phyloP scores from a whole-genome alignment of 2,113 vertebrate genomes.

The Pycnonotus jocosus region DNA sequence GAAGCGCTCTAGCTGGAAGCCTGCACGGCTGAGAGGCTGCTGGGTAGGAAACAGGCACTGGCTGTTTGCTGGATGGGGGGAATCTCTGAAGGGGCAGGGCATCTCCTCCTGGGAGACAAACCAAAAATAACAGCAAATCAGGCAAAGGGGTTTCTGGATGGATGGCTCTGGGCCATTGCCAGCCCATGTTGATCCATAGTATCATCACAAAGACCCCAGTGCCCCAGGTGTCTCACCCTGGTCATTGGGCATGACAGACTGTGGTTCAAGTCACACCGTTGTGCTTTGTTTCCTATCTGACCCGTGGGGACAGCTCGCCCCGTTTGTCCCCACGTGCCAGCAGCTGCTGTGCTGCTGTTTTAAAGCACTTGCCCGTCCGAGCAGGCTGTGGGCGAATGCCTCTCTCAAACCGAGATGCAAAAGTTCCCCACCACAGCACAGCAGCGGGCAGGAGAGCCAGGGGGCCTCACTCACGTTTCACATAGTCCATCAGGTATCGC shows the following conservation, averaged over 20 bases:
- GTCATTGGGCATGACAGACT: neutral
- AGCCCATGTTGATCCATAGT: neutral
- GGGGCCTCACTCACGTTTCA: conserved; percentile 73
- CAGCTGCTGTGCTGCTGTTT: neutral
- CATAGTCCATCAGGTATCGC: conserved; percentile 70
- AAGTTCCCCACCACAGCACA: neutral
- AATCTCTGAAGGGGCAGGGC: conserved; percentile 69
- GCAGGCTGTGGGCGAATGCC: neutral
- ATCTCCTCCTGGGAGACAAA: conserved; percentile 69
- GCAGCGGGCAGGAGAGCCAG: too few relatives aligned
- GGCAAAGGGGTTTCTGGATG: neutral
- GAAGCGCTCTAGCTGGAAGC: conserved; percentile 58
- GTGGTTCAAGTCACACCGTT: neutral
- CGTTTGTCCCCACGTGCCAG: fast-evolving
- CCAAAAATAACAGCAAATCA: neutral
- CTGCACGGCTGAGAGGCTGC: neutral
- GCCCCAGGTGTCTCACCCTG: neutral
- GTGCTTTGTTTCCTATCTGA: neutral
- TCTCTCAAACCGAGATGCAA: neutral
- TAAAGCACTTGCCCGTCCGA: neutral
- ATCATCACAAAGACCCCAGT: neutral
- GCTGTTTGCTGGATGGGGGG: conserved; percentile 44
- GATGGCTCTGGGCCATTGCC: too few relatives aligned
- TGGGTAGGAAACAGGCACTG: neutral
- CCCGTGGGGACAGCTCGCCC: neutral